Conservation (phyloP, 1,140 invertebrate genomes). For the Propsilocerus akamusi region DNA sequence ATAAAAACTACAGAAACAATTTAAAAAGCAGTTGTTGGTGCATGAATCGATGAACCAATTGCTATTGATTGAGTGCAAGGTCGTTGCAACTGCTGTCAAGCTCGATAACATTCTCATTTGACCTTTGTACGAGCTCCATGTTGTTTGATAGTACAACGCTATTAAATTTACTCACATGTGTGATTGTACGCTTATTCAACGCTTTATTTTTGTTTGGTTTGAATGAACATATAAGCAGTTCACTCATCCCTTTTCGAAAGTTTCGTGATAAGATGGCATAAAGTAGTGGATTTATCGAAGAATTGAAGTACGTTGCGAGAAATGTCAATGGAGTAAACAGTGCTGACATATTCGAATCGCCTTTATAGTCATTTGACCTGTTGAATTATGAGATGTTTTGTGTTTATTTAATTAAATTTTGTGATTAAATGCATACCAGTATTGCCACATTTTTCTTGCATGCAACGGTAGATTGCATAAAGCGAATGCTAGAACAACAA, state of each 20-base stretch:
- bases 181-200: conserved; percentile 20
- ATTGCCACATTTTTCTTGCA: conserved; percentile 62
- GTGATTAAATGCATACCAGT: conserved; percentile 25
- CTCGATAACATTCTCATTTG: background rate
- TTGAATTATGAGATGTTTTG: conserved; percentile 7
- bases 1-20: background rate
- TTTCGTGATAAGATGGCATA: conserved; percentile 71
- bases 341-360: conserved; percentile 43
- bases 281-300: conserved; percentile 63
- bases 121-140: background rate
- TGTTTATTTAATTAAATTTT: background rate
- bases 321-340: conserved; percentile 66
- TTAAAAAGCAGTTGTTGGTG: background rate
- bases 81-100: background rate
- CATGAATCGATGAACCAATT: too few relatives aligned
- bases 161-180: conserved; percentile 16
- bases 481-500: conserved; percentile 65
- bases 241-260: conserved; percentile 49
- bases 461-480: conserved; percentile 72
- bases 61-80: too few relatives aligned
- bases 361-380: conserved; percentile 41
- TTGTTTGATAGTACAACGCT: background rate
- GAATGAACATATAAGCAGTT: conserved; percentile 37
- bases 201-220: conserved; percentile 22
- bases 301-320: conserved; percentile 68